phyloP scores from a whole-genome alignment of 2,888 invertebrate species.

The Lasioglossum zephyrum region DNA sequence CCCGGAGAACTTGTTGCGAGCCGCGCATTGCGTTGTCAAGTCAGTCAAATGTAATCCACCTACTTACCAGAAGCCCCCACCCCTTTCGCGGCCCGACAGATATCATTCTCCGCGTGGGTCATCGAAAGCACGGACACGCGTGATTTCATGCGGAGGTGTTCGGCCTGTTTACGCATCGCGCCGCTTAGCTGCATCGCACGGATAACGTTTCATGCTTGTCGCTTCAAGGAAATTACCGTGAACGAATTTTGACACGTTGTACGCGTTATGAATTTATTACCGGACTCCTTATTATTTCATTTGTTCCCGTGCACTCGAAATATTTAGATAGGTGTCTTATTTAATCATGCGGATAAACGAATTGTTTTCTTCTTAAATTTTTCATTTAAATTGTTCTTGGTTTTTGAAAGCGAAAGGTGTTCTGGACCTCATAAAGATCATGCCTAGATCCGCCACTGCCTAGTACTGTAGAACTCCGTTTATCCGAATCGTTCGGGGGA shows the following conservation, averaged over 20 bases:
- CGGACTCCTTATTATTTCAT: background rate
- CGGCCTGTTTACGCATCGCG: constrained; percentile 4
- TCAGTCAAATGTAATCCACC: constrained; percentile 79
- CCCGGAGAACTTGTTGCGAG: constrained; percentile 74
- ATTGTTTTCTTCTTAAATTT: too few relatives aligned
- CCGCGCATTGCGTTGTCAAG: constrained; percentile 76
- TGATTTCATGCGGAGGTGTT: constrained; percentile 43
- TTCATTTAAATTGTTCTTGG: too few relatives aligned
- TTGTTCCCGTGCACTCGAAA: background rate
- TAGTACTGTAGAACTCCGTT: too few relatives aligned
- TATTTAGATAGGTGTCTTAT: background rate
- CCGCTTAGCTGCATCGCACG: background rate
- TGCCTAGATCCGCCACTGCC: too few relatives aligned
- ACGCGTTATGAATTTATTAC: constrained; percentile 1
- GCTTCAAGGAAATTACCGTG: background rate
- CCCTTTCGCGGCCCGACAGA: constrained; percentile 47
- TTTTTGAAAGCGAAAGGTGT: too few relatives aligned
- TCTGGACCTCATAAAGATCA: too few relatives aligned
- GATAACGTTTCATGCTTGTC: constrained; percentile 16
- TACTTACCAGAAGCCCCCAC: constrained; percentile 68
- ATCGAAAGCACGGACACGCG: constrained; percentile 37
- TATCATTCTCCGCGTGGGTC: constrained; percentile 60
- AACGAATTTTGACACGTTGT: background rate
- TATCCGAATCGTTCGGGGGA: too few relatives aligned
- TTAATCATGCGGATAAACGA: background rate